A percentile compares a stretch with the other conserved stretches of the same genome.
phyloP scores from a whole-genome alignment of 2,797 vertebrate genomes.

The Sebastes cheni region DNA sequence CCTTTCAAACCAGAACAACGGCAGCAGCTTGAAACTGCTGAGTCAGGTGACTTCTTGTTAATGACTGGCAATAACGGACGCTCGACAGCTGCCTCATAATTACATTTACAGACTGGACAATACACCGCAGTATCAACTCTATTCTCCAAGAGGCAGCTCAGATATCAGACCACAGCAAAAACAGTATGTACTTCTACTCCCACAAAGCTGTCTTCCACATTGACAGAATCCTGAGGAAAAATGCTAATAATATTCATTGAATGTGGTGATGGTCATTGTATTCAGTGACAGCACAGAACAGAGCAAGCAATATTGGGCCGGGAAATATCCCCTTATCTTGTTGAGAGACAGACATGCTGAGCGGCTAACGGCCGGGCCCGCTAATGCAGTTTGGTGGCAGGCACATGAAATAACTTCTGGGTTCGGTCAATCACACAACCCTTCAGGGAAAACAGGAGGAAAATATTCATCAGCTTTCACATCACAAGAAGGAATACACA shows the following conservation, averaged over 20 bases:
- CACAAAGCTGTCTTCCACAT: slow-evolving; percentile 31
- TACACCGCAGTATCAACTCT: neutral
- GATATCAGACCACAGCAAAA: slow-evolving; percentile 33
- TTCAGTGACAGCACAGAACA: slow-evolving; percentile 56
- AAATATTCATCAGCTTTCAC: slow-evolving; percentile 45
- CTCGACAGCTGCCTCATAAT: slow-evolving; percentile 40
- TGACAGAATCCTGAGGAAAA: slow-evolving; percentile 50
- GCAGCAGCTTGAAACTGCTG: slow-evolving; percentile 14
- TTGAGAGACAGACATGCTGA: slow-evolving; percentile 53
- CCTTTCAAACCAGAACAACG: slow-evolving; percentile 32
- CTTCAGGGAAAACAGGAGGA: slow-evolving; percentile 32
- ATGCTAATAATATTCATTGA: slow-evolving; percentile 73
- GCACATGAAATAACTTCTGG: slow-evolving; percentile 65
- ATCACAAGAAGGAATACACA: slow-evolving; percentile 8
- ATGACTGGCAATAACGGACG: slow-evolving; percentile 7
- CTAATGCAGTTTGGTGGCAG: slow-evolving; percentile 65
- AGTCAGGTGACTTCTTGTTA: slow-evolving; percentile 36
- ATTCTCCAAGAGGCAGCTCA: slow-evolving; percentile 23
- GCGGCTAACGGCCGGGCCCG: slow-evolving; percentile 8
- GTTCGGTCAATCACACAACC: slow-evolving; percentile 50
- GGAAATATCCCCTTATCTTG: slow-evolving; percentile 67
- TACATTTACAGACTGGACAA: slow-evolving; percentile 41
- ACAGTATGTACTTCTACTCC: slow-evolving; percentile 28
- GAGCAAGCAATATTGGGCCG: slow-evolving; percentile 40
- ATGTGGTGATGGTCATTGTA: slow-evolving; percentile 60